A percentile compares a stretch with the other conserved stretches of the same genome.
phyloP scores from a whole-genome alignment of 1,140 invertebrate species.

The Centruroides vittatus region DNA sequence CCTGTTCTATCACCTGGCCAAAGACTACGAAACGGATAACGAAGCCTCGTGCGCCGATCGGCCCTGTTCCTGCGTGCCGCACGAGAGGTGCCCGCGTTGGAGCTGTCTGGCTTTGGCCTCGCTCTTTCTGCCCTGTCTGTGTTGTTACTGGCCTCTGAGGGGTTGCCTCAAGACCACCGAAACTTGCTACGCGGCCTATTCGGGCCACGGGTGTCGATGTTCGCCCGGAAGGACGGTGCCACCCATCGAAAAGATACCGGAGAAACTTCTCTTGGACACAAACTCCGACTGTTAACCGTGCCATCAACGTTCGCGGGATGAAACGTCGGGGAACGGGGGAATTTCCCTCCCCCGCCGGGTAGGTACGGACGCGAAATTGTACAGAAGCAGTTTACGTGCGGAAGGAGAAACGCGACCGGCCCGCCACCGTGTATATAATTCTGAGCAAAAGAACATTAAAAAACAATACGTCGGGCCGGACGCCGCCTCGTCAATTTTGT shows the following conservation, averaged over 20 bases:
- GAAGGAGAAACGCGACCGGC: too few relatives aligned
- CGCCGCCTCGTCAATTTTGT: too few relatives aligned
- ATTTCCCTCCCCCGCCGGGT: too few relatives aligned
- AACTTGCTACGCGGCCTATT: constrained; percentile 60
- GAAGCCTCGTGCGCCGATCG: constrained; percentile 61
- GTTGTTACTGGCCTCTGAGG: constrained; percentile 80
- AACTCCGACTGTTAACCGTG: constrained; percentile 26
- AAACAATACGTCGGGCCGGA: too few relatives aligned
- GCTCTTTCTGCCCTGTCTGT: constrained; percentile 68
- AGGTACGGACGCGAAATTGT: too few relatives aligned
- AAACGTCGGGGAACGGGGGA: too few relatives aligned
- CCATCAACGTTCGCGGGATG: too few relatives aligned
- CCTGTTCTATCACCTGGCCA: constrained; percentile 78
- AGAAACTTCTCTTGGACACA: constrained; percentile 39
- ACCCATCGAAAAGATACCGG: constrained; percentile 29
- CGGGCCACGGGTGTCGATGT: constrained; percentile 50
- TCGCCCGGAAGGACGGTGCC: constrained; percentile 9
- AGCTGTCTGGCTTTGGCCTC: constrained; percentile 64
- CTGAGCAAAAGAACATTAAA: too few relatives aligned
- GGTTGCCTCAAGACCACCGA: constrained; percentile 62
- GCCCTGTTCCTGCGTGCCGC: constrained; percentile 66
- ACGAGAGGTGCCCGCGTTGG: constrained; percentile 55
- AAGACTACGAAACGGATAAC: constrained; percentile 49
- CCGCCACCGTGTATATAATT: too few relatives aligned
- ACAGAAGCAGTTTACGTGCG: too few relatives aligned